Evolutionary conservation across 2,797 vertebrate genomes (phyloP).

Genomic region (Coccyzus lansbergi): DNA sequence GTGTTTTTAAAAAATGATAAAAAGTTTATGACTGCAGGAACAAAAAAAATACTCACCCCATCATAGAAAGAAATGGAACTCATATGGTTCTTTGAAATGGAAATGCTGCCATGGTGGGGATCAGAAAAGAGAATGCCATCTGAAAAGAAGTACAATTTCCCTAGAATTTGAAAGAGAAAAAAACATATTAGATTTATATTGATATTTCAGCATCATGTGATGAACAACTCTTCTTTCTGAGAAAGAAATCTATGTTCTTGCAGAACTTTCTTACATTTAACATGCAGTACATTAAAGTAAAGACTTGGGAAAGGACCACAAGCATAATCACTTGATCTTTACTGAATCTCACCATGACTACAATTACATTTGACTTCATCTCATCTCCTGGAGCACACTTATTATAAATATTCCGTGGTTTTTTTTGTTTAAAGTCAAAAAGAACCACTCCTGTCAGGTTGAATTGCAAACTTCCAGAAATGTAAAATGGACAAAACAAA

Average conservation of each 20-base stretch:
- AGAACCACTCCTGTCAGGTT: background rate
- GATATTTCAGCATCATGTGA: background rate
- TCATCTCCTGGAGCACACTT: background rate
- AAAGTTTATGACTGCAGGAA: background rate
- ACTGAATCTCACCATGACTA: fast-evolving
- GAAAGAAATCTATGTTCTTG: background rate
- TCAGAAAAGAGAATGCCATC: constrained; percentile 90
- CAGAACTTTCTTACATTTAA: background rate
- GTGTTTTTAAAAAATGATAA: fast-evolving
- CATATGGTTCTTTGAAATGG: constrained; percentile 87
- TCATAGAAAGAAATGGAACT: constrained; percentile 84
- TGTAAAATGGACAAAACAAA: background rate
- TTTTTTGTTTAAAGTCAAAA: background rate
- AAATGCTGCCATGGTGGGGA: constrained; percentile 85
- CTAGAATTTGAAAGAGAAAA: constrained; percentile 73
- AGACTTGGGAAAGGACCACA: background rate
- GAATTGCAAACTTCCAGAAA: background rate
- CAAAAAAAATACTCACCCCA: constrained; percentile 79
- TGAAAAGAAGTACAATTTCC: constrained; percentile 91
- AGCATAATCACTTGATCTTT: background rate
- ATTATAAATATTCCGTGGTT: fast-evolving
- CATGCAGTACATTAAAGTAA: background rate
- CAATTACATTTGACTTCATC: background rate
- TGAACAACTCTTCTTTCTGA: background rate
- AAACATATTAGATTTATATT: background rate